Percentiles rank a stretch among this genome's conserved stretches.
Conservation (phyloP, 2,113 vertebrate species). For the Atrichornis clamosus region DNA sequence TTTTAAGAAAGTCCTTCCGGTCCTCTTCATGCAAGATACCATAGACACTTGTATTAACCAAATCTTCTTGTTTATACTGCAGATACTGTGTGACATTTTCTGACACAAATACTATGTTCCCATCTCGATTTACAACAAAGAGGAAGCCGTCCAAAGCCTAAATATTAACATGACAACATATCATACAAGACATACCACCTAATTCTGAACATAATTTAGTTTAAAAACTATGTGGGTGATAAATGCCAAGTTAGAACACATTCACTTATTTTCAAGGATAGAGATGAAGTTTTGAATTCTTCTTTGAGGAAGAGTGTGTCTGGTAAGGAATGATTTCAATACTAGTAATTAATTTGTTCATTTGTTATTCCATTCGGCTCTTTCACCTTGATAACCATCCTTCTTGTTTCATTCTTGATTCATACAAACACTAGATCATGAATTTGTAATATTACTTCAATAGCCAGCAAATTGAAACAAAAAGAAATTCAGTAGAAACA, state of each 20-base stretch:
- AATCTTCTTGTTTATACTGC: conserved; percentile 95
- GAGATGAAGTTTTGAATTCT: background rate
- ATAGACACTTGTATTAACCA: conserved; percentile 96
- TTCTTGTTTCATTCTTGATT: background rate
- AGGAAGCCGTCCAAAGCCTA: conserved; percentile 97
- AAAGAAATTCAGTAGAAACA: background rate
- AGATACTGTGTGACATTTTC: conserved; percentile 98
- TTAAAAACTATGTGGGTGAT: background rate
- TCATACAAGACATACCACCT: background rate
- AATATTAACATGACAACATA: background rate
- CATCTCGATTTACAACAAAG: conserved; percentile 97
- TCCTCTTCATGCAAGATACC: conserved; percentile 95
- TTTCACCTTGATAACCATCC: background rate
- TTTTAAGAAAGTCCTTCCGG: conserved; percentile 93
- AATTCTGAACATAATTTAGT: background rate
- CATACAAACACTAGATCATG: background rate
- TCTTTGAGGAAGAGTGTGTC: background rate
- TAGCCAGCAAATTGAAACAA: background rate
- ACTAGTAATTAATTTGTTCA: background rate
- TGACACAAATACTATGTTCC: conserved; percentile 96
- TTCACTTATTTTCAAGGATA: background rate
- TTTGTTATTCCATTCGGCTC: background rate
- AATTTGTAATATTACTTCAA: background rate
- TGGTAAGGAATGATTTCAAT: background rate
- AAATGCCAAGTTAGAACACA: background rate